Conservation (phyloP, 2,797 vertebrate genomes). For the Poeciliopsis presidionis region DNA sequence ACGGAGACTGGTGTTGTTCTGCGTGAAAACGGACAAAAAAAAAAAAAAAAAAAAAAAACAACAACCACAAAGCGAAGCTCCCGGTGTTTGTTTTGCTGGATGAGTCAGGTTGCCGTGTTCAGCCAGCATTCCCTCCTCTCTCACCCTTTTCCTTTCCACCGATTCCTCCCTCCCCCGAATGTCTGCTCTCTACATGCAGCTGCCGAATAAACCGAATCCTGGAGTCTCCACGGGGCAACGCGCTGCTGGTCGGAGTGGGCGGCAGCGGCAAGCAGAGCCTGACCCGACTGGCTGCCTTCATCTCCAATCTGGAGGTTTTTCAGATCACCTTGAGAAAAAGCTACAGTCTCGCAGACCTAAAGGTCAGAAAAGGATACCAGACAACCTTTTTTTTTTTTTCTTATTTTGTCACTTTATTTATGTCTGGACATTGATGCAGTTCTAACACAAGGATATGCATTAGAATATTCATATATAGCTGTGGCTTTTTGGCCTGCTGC, state of each 20-base stretch:
- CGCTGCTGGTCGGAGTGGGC: slow-evolving; percentile 91
- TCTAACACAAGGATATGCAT: not conserved
- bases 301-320: slow-evolving; percentile 91
- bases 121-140: slow-evolving; percentile 27
- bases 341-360: slow-evolving; percentile 89
- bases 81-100: slow-evolving; percentile 37
- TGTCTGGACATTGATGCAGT: not conserved
- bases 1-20: not conserved
- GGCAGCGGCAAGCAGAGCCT: slow-evolving; percentile 97
- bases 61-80: slow-evolving; percentile 9
- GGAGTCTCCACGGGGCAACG: slow-evolving; percentile 90
- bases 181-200: slow-evolving; percentile 74
- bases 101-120: slow-evolving; percentile 55
- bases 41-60: not conserved
- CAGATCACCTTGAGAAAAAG: slow-evolving; percentile 93
- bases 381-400: not conserved
- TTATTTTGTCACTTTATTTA: not conserved
- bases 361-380: slow-evolving; percentile 75
- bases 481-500: not conserved
- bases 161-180: slow-evolving; percentile 21
- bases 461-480: not conserved
- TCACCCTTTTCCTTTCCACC: slow-evolving; percentile 14
- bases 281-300: slow-evolving; percentile 93
- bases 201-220: slow-evolving; percentile 94
- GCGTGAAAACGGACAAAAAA: not conserved